Percentiles rank a stretch among this genome's conserved stretches.
Conservation (phyloP, 2,113 vertebrate genomes). For the Eulacestoma nigropectus region DNA sequence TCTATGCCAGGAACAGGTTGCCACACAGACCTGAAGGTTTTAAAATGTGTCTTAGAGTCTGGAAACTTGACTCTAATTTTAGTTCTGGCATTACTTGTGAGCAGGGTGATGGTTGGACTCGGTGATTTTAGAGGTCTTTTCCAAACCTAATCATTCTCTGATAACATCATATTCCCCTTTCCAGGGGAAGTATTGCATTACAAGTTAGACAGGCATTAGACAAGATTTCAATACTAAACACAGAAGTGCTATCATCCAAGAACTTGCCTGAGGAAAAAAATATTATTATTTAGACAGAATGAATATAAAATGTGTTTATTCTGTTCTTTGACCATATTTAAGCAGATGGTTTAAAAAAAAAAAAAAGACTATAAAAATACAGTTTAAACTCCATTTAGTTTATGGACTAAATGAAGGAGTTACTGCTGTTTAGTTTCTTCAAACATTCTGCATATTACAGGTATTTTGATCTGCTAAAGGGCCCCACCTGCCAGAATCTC, state of each 20-base stretch:
- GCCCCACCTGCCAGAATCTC: neutral
- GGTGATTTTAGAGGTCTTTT: neutral
- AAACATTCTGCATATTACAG: neutral
- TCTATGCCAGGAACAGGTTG: neutral
- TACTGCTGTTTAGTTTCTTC: neutral
- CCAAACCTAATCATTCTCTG: neutral
- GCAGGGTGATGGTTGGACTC: neutral
- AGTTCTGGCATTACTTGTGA: neutral
- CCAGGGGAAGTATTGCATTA: neutral
- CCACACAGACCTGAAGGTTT: neutral
- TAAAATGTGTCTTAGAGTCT: neutral
- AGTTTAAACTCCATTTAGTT: neutral
- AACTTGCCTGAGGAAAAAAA: neutral
- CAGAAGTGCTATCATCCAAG: neutral
- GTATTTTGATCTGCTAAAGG: neutral
- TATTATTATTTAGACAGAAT: neutral
- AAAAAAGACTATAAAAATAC: fast-evolving
- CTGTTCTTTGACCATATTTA: neutral
- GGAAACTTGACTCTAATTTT: neutral
- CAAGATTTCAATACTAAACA: neutral
- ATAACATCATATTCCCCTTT: neutral
- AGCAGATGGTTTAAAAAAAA: neutral
- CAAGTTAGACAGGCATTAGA: neutral
- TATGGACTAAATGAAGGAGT: neutral
- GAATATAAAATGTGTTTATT: neutral